phyloP scores from a whole-genome alignment of 2,888 invertebrate genomes.

The Sicus ferrugineus region DNA sequence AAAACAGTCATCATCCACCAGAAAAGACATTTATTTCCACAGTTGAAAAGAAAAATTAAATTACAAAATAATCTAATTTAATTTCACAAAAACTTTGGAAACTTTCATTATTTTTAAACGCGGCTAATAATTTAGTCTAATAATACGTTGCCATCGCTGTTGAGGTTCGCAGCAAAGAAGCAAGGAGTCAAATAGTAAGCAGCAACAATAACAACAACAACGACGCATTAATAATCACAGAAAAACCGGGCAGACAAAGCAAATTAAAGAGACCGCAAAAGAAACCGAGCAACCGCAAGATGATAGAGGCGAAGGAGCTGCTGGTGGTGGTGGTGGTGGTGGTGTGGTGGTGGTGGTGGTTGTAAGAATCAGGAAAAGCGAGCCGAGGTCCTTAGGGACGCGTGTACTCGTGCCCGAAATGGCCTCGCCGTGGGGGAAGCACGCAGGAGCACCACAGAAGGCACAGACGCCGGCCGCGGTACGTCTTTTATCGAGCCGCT shows the following conservation, averaged over 20 bases:
- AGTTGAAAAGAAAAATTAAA: constrained; percentile 14
- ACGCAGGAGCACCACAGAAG: not conserved
- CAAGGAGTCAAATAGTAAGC: not conserved
- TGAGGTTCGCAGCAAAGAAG: not conserved
- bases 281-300: not conserved
- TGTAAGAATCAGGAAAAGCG: not conserved
- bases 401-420: not conserved
- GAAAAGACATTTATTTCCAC: constrained; percentile 4
- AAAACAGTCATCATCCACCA: not conserved
- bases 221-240: not conserved
- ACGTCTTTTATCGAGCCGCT: not conserved
- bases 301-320: not conserved
- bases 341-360: not conserved
- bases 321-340: not conserved
- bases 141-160: too few species aligned
- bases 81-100: constrained; percentile 23
- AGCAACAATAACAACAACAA: not conserved
- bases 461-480: not conserved
- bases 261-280: not conserved
- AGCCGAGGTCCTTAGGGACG: not conserved
- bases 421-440: not conserved
- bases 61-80: constrained; percentile 28
- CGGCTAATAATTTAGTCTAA: constrained; percentile 46
- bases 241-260: not conserved
- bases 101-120: constrained; percentile 37